Evolutionary conservation across 2,797 vertebrate species (phyloP).

Genomic region (Aplochiton taeniatus): DNA sequence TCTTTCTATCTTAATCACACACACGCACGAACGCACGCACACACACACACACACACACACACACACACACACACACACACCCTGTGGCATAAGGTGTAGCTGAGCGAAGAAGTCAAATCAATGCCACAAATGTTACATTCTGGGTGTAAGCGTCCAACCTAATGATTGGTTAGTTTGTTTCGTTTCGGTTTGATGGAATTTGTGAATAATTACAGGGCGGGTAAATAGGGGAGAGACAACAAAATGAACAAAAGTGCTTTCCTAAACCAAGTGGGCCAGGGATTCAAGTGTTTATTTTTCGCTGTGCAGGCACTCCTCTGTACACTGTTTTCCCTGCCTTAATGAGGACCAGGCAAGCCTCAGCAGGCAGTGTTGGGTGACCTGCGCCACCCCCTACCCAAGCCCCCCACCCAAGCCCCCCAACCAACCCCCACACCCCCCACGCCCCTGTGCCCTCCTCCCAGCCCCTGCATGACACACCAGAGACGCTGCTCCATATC

Average conservation of each 20-base stretch:
- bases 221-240: too few relatives aligned
- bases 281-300: neutral
- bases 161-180: too few relatives aligned
- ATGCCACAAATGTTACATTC: too few relatives aligned
- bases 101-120: neutral
- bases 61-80: constrained; percentile 6
- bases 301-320: neutral
- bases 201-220: too few relatives aligned
- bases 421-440: neutral
- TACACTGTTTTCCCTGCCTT: neutral
- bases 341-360: neutral
- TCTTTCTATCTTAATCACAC: constrained; percentile 7
- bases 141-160: too few relatives aligned
- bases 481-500: constrained; percentile 5
- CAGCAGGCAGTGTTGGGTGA: constrained; percentile 6
- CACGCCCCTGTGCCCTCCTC: neutral
- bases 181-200: too few relatives aligned
- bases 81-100: constrained; percentile 5
- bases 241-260: neutral
- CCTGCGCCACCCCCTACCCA: too few relatives aligned
- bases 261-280: constrained; percentile 1
- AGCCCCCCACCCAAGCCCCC: too few relatives aligned
- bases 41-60: constrained; percentile 18
- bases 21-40: constrained; percentile 13
- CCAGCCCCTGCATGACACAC: neutral